Base-by-base conservation (phyloP, 2,888 invertebrate genomes). In the Prenolepis imparis region DNA sequence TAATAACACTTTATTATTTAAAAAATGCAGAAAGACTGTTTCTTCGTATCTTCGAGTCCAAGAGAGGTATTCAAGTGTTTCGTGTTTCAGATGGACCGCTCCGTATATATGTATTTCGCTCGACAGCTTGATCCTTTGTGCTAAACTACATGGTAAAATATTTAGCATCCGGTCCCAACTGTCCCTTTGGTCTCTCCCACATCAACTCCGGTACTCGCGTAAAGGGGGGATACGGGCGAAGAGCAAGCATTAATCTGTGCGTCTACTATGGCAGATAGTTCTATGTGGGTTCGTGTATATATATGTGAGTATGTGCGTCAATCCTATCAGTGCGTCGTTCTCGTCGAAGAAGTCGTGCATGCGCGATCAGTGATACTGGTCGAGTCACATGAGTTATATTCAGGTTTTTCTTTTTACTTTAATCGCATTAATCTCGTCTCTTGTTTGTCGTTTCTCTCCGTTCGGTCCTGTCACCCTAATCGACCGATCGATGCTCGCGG, bases 301-400 rank as follows among this genome's bases (percentile, higher is more conserved):
- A n/a, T 44, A 6, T 39, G 1, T 39, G 72, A 15, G 8, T 66
- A 5, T 39, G 78, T 66, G 66, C 64, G 81, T 59, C 82, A 73
- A 67, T 18, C 81, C 73, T 77, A 77, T 77, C 52, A 44, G 81
- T 82, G 84, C 84, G 73, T 78, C 78, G 78, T 82, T 82, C 73
- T 78, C 84, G 84, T 81, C 83, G 83, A 83, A 81, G 83, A n/a
- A 83, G 83, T 83, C 84, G 73, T 84, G 66, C 64, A 57, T 72
- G 70, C 81, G 80, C 80, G 72, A 78, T 70, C 78, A 78, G 78
- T 72, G 78, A 78, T 70, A 41, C 78, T 70, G 72, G 78, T 78
- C 78, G 78, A 67, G 75, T 78, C 78, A 21, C 68, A 67, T 67
- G 28, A 67, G 63, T 66, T 52, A n/a, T 52, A 6, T n/a, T 59